Evolutionary conservation across 1,140 invertebrate genomes (phyloP).

Genomic region (Drosophila watanabei): DNA sequence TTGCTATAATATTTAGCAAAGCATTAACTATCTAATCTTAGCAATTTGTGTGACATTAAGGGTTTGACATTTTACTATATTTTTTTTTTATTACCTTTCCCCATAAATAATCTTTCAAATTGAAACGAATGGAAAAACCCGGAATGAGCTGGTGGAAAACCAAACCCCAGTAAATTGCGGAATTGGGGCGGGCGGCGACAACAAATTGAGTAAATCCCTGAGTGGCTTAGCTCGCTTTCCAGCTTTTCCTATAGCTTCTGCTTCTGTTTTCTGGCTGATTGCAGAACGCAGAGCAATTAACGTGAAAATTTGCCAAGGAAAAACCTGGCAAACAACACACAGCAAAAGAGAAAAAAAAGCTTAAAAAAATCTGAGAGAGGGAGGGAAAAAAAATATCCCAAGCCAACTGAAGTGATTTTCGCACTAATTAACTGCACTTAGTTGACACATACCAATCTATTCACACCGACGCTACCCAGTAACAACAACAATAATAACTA

Average conservation of each 20-base stretch:
- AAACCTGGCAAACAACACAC: constrained; percentile 39
- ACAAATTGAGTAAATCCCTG: constrained; percentile 75
- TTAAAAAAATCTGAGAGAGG: constrained; percentile 36
- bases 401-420: constrained; percentile 83
- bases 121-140: constrained; percentile 12
- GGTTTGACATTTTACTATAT: not conserved
- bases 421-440: constrained; percentile 84
- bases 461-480: constrained; percentile 52
- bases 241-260: constrained; percentile 27
- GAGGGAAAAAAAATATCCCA: constrained; percentile 60
- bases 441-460: constrained; percentile 84
- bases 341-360: constrained; percentile 14
- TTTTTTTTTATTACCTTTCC: not conserved
- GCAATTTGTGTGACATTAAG: not conserved
- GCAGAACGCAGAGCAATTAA: constrained; percentile 74
- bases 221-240: constrained; percentile 66
- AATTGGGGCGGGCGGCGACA: constrained; percentile 39
- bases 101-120: constrained; percentile 8
- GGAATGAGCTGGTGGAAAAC: not conserved
- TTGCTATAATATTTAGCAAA: not conserved
- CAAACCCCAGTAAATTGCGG: constrained; percentile 31
- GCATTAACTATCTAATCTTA: not conserved
- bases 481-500: constrained; percentile 10
- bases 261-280: constrained; percentile 62
- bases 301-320: constrained; percentile 78